Evolutionary conservation across 2,113 vertebrate species (phyloP), one percentile per base, ranked within the genome.

Genomic region (Forbesichthys papilliferus): DNA sequence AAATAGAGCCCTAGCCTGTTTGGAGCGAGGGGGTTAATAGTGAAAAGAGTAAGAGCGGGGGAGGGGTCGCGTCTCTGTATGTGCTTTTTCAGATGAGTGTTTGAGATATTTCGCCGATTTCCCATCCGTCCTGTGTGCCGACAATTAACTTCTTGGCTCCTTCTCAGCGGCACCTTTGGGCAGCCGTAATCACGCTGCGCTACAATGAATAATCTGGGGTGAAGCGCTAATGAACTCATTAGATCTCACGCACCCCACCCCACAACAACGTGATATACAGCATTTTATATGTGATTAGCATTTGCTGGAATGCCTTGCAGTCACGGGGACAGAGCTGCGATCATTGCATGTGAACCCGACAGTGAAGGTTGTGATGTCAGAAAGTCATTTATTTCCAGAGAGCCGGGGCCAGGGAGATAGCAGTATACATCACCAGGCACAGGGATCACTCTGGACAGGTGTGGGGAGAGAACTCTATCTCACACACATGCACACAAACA

Each of bases 361-460:
- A 79, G 80, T 83, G 86, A 75, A 83, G 76, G 72, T 52, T n/a
- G 57, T 20, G 57, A 74, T 48, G 74, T 80, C 68, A 81, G 80
- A 83, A 90, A 84, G 87, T 86, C 65, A 90, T 89, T 90, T 86
- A 61, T 84, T 81, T 76, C 81, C 61, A 8, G 36, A 72, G 74
- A 11, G 5, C 78, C 63, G 75, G 47, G n/a, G 68, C 73, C 66
- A 77, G 64, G 59, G 78, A 88, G 90, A 89, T 87, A 87, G 85
- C 83, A 74, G 86, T 73, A 78, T 48, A 80, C 84, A 90, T 92
- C 87, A 86, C 61, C 73, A 77, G 71, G 62, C 75, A 83, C 77
- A 57, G 56, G 70, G 65, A 85, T 67, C 55, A 4, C 58, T 61
- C 61, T 68, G 81, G 80, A 82, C 83, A 74, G 75, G 57, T 79